Conservation (phyloP, 2,888 invertebrate species). For the Gortyna flavago region DNA sequence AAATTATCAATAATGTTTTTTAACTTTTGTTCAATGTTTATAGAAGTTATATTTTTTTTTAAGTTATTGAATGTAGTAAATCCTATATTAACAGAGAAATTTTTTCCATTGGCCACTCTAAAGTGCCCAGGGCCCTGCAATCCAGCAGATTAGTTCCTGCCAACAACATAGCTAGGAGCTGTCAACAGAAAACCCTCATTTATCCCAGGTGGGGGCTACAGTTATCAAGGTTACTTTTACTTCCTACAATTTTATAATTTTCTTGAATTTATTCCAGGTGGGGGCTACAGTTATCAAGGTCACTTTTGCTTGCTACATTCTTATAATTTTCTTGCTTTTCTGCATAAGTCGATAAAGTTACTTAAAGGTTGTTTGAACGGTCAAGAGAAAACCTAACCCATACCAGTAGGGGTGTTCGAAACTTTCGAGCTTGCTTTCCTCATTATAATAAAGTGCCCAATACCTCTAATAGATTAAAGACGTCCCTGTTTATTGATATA, state of each 20-base stretch:
- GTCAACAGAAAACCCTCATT: neutral
- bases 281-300: neutral
- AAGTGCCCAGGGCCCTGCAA: neutral
- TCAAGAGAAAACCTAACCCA: neutral
- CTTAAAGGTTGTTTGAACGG: neutral
- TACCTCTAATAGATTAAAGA: neutral
- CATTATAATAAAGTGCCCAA: neutral
- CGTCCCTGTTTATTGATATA: neutral
- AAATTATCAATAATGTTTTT: neutral
- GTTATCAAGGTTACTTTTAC: neutral
- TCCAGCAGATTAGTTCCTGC: neutral
- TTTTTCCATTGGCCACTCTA: neutral
- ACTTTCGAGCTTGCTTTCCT: neutral
- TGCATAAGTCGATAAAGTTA: neutral
- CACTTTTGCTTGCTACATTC: neutral
- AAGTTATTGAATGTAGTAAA: neutral
- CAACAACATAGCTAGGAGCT: neutral
- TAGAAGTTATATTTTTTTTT: neutral
- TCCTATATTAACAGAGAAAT: neutral
- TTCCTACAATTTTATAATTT: neutral
- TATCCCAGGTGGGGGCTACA: neutral
- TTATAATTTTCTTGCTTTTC: neutral
- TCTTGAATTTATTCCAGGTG: no score
- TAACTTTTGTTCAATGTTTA: neutral
- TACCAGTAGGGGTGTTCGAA: neutral